phyloP scores from a whole-genome alignment of 2,797 vertebrate species.

The Choloepus didactylus region DNA sequence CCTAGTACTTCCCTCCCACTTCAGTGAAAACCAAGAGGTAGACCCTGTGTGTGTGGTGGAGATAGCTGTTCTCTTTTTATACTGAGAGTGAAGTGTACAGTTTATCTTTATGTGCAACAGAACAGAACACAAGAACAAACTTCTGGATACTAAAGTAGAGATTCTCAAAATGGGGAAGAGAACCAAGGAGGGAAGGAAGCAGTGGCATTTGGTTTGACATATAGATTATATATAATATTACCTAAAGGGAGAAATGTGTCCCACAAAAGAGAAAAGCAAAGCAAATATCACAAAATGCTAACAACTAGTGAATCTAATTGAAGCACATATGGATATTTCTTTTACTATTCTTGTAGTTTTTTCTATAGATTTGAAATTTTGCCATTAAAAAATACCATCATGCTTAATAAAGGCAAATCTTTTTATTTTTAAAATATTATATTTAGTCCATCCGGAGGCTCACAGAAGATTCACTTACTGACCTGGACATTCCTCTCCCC shows the following conservation, averaged over 20 bases:
- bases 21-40: conserved; percentile 10
- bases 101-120: background rate
- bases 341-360: background rate
- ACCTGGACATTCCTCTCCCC: background rate
- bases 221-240: background rate
- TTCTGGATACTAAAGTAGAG: background rate
- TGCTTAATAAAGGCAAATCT: background rate
- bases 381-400: background rate
- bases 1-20: background rate
- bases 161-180: background rate
- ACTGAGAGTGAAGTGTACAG: background rate
- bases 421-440: background rate
- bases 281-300: background rate
- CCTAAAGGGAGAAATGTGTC: background rate
- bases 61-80: background rate
- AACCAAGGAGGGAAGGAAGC: background rate
- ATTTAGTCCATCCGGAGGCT: background rate
- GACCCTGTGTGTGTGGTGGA: background rate
- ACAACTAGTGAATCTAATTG: background rate
- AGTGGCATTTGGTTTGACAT: background rate
- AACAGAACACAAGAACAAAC: background rate
- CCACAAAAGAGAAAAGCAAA: background rate
- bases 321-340: background rate
- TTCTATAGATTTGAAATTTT: background rate
- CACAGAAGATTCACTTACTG: background rate